Evolutionary conservation across 2,797 vertebrate species (phyloP).

Genomic region (Lophius americanus): DNA sequence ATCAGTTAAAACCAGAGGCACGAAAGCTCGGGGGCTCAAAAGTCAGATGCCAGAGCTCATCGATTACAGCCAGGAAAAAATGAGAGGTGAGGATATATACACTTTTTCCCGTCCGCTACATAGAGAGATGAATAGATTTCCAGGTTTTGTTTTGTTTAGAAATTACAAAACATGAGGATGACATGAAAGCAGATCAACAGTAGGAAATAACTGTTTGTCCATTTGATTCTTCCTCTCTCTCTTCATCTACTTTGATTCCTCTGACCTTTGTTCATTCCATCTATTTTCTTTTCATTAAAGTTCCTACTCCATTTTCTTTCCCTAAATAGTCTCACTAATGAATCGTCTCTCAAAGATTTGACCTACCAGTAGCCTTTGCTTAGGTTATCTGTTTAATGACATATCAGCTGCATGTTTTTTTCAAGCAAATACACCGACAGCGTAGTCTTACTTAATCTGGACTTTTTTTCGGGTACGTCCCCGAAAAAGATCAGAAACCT

Average conservation of each 20-base stretch:
- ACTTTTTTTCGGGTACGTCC: too few relatives aligned
- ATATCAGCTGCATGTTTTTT: not conserved
- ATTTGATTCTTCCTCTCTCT: not conserved
- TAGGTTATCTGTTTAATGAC: not conserved
- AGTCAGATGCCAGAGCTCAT: slow-evolving; percentile 31
- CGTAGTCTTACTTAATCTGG: too few relatives aligned
- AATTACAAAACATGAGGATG: not conserved
- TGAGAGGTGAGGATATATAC: not conserved
- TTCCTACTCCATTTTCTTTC: not conserved
- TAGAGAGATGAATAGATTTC: slow-evolving; percentile 10
- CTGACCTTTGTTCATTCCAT: not conserved
- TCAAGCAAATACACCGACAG: too few relatives aligned
- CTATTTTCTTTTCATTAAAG: not conserved
- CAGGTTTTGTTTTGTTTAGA: slow-evolving; percentile 4
- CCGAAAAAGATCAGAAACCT: too few relatives aligned
- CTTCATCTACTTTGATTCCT: not conserved
- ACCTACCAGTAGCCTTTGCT: too few relatives aligned
- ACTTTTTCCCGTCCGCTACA: slow-evolving; percentile 16
- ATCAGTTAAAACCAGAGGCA: slow-evolving; percentile 17
- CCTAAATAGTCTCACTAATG: too few relatives aligned
- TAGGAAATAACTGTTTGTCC: too few relatives aligned
- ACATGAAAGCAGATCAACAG: slow-evolving; percentile 8
- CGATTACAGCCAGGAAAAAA: slow-evolving; percentile 28
- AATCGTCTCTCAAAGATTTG: not conserved
- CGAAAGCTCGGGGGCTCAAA: too few relatives aligned